These are phyloP conservation scores for Lerema accius DNA, from an alignment of 1,140 invertebrate genomes.

Conservation along the genomic window DNA sequence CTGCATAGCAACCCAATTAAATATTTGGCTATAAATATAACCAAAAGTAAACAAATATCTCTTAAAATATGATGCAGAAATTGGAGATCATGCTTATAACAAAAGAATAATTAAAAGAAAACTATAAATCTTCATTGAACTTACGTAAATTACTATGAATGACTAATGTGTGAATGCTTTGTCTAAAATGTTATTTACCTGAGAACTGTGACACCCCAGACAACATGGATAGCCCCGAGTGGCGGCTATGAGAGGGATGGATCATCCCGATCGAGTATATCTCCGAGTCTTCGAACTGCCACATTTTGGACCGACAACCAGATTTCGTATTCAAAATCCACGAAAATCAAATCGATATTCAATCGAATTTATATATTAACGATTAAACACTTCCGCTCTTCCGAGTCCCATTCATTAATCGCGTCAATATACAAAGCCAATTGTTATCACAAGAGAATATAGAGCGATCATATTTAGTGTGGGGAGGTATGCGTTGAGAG, in stretches of 20 bases:
- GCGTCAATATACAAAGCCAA: slow-evolving; percentile 18
- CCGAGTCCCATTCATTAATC: background rate
- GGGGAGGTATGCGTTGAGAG: slow-evolving; percentile 41
- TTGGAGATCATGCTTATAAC: too few species aligned
- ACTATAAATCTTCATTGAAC: slow-evolving; percentile 16
- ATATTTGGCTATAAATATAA: too few species aligned
- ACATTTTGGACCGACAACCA: slow-evolving; percentile 59
- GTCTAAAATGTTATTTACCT: slow-evolving; percentile 51
- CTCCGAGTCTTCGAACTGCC: slow-evolving; percentile 85
- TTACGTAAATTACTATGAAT: slow-evolving; percentile 10
- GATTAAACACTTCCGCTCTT: slow-evolving; percentile 1
- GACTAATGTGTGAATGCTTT: background rate
- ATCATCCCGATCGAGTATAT: slow-evolving; percentile 90
- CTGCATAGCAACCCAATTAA: too few species aligned
- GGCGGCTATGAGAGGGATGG: slow-evolving; percentile 85
- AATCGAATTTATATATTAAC: slow-evolving; percentile 10
- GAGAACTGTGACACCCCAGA: slow-evolving; percentile 71
- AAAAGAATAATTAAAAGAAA: too few species aligned
- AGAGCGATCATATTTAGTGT: slow-evolving; percentile 58
- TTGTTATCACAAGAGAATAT: slow-evolving; percentile 53
- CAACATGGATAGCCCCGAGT: slow-evolving; percentile 83
- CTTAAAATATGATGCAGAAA: too few species aligned
- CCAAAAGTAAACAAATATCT: too few species aligned
- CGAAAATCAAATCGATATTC: slow-evolving; percentile 14
- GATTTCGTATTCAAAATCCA: slow-evolving; percentile 28